phyloP scores from a whole-genome alignment of 1,140 invertebrate genomes.

The Condylostylus longicornis region DNA sequence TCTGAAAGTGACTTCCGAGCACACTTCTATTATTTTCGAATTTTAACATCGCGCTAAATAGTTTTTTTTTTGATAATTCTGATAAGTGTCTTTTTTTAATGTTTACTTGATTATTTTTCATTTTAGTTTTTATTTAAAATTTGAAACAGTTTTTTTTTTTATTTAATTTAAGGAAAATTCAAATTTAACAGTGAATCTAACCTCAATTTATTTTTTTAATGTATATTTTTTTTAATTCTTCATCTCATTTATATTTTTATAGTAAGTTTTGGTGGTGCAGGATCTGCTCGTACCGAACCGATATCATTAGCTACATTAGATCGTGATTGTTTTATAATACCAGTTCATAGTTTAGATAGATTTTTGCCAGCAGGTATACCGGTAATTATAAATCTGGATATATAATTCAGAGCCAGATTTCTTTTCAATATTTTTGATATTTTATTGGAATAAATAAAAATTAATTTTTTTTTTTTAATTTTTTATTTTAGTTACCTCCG shows the following conservation, averaged over 20 bases:
- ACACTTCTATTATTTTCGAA: no score
- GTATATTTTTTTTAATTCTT: no score
- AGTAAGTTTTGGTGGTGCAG: conserved; percentile 22
- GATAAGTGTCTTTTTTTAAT: no score
- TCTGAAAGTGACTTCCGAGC: no score
- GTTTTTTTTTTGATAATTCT: no score
- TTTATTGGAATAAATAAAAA: background rate
- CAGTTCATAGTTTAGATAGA: conserved; percentile 64
- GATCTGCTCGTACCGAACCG: conserved; percentile 40
- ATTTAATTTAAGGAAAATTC: no score
- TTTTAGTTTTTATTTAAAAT: no score
- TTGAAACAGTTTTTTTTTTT: no score
- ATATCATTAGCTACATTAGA: conserved; percentile 61
- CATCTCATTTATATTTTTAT: conserved; percentile 13
- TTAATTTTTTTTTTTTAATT: background rate
- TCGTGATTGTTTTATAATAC: conserved; percentile 78
- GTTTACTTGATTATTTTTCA: no score
- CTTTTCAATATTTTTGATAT: background rate
- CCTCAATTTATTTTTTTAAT: no score
- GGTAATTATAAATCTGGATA: conserved; percentile 34
- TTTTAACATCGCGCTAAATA: no score
- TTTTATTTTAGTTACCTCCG: conserved; percentile 29
- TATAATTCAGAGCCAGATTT: background rate
- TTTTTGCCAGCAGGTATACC: conserved; percentile 75
- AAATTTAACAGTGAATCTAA: no score